Evolutionary conservation across 2,888 invertebrate species (phyloP).

Genomic region (Lithosia quadra): DNA sequence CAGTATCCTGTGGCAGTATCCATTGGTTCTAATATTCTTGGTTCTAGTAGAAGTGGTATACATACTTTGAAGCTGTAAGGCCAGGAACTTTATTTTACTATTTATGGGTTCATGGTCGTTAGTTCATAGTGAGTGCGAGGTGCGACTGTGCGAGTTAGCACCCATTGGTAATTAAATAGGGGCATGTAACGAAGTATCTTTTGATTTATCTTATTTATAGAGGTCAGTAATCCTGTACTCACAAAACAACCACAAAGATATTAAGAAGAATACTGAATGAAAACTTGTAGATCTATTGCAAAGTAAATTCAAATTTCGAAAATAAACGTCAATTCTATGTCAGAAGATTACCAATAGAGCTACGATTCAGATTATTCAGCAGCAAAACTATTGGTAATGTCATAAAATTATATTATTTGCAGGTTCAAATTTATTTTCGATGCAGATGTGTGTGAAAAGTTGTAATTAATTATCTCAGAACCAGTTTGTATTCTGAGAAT

Average conservation of each 20-base stretch:
- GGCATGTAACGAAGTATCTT: no score
- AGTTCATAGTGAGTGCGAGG: no score
- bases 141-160: no score
- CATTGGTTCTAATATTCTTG: no score
- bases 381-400: constrained; percentile 6
- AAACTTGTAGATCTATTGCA: not conserved
- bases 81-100: no score
- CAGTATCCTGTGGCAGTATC: no score
- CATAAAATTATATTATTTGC: not conserved
- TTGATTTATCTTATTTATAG: not conserved
- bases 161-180: no score
- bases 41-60: no score
- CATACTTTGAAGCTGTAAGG: no score
- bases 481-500: constrained; percentile 24
- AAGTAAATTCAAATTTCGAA: constrained; percentile 14
- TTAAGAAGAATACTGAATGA: not conserved
- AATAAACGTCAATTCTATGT: not conserved
- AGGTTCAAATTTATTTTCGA: constrained; percentile 8
- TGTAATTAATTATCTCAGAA: constrained; percentile 11
- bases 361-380: constrained; percentile 1
- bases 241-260: not conserved
- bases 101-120: no score
- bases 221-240: not conserved
- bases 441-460: constrained; percentile 11
- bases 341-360: constrained; percentile 11